Conservation (phyloP, 2,888 invertebrate species). For the Bembecia ichneumoniformis region DNA sequence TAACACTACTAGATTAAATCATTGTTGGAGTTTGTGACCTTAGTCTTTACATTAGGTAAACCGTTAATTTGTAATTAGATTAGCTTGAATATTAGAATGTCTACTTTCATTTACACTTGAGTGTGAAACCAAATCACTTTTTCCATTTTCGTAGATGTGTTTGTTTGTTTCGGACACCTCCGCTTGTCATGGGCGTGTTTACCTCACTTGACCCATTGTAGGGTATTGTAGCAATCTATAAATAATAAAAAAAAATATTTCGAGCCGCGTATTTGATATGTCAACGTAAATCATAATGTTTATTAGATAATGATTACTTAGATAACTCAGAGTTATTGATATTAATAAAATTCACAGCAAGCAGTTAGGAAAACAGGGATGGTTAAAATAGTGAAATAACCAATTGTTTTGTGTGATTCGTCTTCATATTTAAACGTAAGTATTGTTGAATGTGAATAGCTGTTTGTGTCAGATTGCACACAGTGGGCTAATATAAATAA, state of each 20-base stretch:
- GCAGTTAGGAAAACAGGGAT: slow-evolving; percentile 72
- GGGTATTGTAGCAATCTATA: slow-evolving; percentile 61
- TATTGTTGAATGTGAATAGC: slow-evolving; percentile 67
- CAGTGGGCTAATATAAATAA: slow-evolving; percentile 56
- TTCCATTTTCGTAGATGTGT: slow-evolving; percentile 27
- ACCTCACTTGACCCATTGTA: slow-evolving; percentile 59
- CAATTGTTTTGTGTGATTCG: slow-evolving; percentile 62
- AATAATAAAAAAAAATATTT: slow-evolving; percentile 58
- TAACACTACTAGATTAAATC: slow-evolving; percentile 47
- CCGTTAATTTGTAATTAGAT: slow-evolving; percentile 46
- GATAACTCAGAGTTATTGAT: slow-evolving; percentile 61
- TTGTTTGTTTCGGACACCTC: slow-evolving; percentile 31
- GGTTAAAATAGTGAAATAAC: slow-evolving; percentile 52
- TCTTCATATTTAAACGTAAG: slow-evolving; percentile 55
- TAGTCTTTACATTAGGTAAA: slow-evolving; percentile 46
- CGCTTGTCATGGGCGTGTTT: slow-evolving; percentile 27
- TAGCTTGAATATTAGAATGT: slow-evolving; percentile 38
- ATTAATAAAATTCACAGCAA: slow-evolving; percentile 57
- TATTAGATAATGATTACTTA: slow-evolving; percentile 63
- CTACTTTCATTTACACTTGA: slow-evolving; percentile 28
- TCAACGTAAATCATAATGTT: slow-evolving; percentile 69
- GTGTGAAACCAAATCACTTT: slow-evolving; percentile 28
- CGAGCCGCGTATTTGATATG: slow-evolving; percentile 73
- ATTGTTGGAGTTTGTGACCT: slow-evolving; percentile 59
- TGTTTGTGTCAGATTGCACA: slow-evolving; percentile 48